A percentile compares a stretch with the other conserved stretches of the same genome.
Conservation (phyloP, 35 echinoderm and acorn worm species). For the Lytechinus pictus region DNA sequence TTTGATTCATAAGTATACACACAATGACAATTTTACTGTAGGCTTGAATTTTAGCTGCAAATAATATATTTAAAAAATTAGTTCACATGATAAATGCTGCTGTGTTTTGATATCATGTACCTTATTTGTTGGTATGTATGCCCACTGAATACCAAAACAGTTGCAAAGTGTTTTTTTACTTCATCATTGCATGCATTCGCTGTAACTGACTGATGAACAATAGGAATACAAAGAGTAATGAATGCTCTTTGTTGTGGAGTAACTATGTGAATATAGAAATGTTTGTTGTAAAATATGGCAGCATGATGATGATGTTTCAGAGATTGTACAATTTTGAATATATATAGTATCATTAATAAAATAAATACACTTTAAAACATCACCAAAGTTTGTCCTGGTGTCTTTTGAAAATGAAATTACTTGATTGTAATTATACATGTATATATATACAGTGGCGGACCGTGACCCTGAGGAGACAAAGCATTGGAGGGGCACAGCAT, state of each 20-base stretch:
- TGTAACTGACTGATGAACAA: not conserved
- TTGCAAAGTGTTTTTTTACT: not conserved
- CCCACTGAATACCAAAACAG: not conserved
- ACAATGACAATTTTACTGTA: too few species aligned
- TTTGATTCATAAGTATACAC: too few species aligned
- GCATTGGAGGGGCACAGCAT: too few species aligned
- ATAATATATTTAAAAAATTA: not conserved
- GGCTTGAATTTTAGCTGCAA: not conserved
- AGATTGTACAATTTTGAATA: not conserved
- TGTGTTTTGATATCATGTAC: not conserved
- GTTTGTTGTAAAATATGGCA: not conserved
- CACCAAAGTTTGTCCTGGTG: not conserved
- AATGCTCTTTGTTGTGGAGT: not conserved
- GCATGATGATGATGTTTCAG: not conserved
- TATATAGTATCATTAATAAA: conserved; percentile 7
- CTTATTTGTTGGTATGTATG: not conserved
- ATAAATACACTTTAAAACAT: not conserved
- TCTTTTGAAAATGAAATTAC: not conserved
- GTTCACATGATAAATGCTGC: not conserved
- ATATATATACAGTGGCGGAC: too few species aligned
- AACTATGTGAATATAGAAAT: not conserved
- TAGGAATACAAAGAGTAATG: not conserved
- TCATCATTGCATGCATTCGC: not conserved
- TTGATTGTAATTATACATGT: too few species aligned
- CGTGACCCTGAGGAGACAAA: too few species aligned